These are phyloP conservation scores for Macrotis lagotis DNA, from an alignment of 2,113 vertebrate species.

Conservation along the genomic window DNA sequence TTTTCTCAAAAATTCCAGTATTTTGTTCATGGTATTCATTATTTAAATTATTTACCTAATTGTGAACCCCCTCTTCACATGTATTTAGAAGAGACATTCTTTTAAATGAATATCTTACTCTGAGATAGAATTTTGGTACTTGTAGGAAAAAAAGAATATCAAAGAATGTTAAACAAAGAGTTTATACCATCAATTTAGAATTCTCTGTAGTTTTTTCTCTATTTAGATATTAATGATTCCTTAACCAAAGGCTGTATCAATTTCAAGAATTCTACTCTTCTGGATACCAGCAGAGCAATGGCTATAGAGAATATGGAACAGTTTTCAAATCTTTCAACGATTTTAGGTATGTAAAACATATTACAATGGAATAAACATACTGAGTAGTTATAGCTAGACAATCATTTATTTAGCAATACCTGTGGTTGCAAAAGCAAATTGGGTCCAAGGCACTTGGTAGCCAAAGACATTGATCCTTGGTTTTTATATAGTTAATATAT, in stretches of 20 bases:
- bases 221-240: constrained; percentile 66
- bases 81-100: neutral
- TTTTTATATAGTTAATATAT: neutral
- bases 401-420: neutral
- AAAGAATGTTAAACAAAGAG: neutral
- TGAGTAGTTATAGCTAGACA: neutral
- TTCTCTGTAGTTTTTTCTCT: constrained; percentile 34
- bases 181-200: constrained; percentile 9
- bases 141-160: neutral
- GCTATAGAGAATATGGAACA: constrained; percentile 81
- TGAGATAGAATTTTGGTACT: neutral
- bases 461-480: neutral
- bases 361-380: neutral
- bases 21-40: neutral
- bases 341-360: constrained; percentile 83
- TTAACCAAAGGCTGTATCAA: constrained; percentile 31
- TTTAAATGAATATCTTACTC: neutral
- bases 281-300: constrained; percentile 88
- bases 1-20: neutral
- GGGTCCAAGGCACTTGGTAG: neutral
- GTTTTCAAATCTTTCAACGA: constrained; percentile 87
- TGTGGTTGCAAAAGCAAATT: neutral
- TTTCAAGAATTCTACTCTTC: constrained; percentile 91
- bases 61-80: neutral
- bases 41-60: neutral